These are phyloP conservation scores for Hirtodrosophila histrioides DNA, from an alignment of 2,888 invertebrate genomes.

Conservation along the genomic window DNA sequence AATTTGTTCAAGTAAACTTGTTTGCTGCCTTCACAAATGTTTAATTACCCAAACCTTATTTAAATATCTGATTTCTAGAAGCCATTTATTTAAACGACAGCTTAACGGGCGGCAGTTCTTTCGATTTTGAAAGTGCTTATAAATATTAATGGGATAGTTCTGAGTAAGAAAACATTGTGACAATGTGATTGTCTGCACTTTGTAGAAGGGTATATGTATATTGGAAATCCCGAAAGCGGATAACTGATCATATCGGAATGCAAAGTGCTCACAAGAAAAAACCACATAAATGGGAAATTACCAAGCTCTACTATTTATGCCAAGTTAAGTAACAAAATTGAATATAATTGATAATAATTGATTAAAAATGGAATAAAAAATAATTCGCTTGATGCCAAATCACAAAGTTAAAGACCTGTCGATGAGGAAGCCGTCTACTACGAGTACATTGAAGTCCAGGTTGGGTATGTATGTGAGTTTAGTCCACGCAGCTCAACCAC, in stretches of 20 bases:
- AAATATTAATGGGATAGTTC: background rate
- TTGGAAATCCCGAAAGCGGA: conserved; percentile 34
- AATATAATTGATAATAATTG: too few relatives aligned
- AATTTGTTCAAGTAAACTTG: too few relatives aligned
- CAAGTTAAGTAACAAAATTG: too few relatives aligned
- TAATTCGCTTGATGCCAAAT: conserved; percentile 20
- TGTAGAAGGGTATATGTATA: conserved; percentile 17
- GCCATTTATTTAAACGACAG: too few relatives aligned
- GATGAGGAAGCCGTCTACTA: background rate
- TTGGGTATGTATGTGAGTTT: conserved; percentile 16
- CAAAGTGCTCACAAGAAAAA: conserved; percentile 38
- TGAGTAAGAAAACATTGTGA: background rate
- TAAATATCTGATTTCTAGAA: too few relatives aligned
- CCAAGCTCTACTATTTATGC: too few relatives aligned
- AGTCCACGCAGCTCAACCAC: conserved; percentile 26
- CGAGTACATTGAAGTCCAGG: conserved; percentile 2
- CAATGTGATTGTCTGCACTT: background rate
- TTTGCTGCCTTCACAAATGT: too few relatives aligned
- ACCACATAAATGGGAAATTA: background rate
- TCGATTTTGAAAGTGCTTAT: too few relatives aligned
- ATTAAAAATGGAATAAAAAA: conserved; percentile 29
- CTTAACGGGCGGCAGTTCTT: too few relatives aligned
- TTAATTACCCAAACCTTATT: too few relatives aligned
- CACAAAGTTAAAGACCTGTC: conserved; percentile 43
- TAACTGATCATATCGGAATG: conserved; percentile 60